Conservation (phyloP, 2,888 invertebrate species). For the Cataglyphis altisquamis region DNA sequence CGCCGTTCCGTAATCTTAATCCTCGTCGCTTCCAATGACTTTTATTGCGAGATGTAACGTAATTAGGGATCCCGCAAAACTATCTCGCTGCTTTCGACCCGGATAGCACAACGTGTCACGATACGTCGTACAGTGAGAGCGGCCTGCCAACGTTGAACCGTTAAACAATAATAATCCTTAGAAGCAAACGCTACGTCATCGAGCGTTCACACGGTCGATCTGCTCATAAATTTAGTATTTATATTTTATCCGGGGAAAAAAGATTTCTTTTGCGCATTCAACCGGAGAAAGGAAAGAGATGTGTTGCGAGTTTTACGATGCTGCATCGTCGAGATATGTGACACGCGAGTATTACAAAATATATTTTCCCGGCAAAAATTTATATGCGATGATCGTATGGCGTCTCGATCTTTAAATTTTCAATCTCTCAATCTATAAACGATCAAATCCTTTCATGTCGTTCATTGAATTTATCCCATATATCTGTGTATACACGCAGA, state of each 20-base stretch:
- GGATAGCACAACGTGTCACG: constrained; percentile 46
- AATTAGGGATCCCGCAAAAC: constrained; percentile 50
- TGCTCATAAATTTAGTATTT: constrained; percentile 34
- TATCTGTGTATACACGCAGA: background rate
- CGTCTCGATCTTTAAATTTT: background rate
- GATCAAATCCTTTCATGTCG: constrained; percentile 14
- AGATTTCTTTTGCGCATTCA: constrained; percentile 2
- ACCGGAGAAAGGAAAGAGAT: background rate
- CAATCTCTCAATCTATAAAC: background rate
- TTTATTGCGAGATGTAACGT: constrained; percentile 50
- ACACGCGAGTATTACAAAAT: background rate
- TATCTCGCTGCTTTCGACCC: constrained; percentile 20
- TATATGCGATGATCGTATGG: no score
- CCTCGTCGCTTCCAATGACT: constrained; percentile 49
- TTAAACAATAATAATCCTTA: constrained; percentile 49
- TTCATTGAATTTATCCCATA: constrained; percentile 13
- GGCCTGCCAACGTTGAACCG: constrained; percentile 24
- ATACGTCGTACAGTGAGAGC: constrained; percentile 27
- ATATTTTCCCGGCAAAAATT: background rate
- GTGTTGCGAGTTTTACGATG: background rate
- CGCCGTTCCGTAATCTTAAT: constrained; percentile 48
- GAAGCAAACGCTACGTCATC: background rate
- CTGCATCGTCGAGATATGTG: background rate
- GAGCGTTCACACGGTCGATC: constrained; percentile 45
- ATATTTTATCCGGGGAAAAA: background rate